These are phyloP conservation scores for Rhorus exstirpatorius DNA, from an alignment of 2,888 invertebrate genomes.

Conservation along the genomic window DNA sequence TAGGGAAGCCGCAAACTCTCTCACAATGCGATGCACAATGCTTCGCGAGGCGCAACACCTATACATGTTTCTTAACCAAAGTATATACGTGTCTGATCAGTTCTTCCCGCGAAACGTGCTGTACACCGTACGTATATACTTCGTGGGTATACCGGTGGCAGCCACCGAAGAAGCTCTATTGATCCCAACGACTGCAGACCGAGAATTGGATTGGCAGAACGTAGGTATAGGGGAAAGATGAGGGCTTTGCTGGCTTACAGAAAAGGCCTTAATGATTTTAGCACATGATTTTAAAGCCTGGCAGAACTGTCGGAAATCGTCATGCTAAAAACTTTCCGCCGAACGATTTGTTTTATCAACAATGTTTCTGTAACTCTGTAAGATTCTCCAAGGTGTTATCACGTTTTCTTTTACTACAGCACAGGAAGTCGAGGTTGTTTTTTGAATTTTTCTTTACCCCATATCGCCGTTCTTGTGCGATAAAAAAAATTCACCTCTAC, in stretches of 20 bases:
- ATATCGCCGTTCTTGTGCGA: no score
- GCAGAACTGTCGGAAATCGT: not conserved
- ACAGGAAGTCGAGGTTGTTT: no score
- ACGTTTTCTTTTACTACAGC: no score
- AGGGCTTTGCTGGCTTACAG: not conserved
- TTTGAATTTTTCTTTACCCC: no score
- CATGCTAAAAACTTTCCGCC: not conserved
- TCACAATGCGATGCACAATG: slow-evolving; percentile 73
- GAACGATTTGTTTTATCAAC: no score
- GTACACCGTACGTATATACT: not conserved
- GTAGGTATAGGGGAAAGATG: not conserved
- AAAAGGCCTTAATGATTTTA: not conserved
- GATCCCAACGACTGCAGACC: not conserved
- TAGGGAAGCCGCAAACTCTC: slow-evolving; percentile 74
- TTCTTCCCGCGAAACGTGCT: not conserved
- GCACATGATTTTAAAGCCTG: not conserved
- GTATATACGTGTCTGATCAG: not conserved
- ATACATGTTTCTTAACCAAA: slow-evolving; percentile 16
- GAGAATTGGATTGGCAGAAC: not conserved
- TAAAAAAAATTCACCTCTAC: no score
- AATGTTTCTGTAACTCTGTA: no score
- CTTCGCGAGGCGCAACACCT: slow-evolving; percentile 60
- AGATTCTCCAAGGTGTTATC: no score
- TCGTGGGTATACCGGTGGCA: not conserved
- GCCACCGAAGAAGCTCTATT: not conserved